Percentiles rank a stretch among this genome's conserved stretches.
These are phyloP conservation scores for Phyllopteryx taeniolatus DNA, from an alignment of 2,113 vertebrate species.

Conservation along the genomic window DNA sequence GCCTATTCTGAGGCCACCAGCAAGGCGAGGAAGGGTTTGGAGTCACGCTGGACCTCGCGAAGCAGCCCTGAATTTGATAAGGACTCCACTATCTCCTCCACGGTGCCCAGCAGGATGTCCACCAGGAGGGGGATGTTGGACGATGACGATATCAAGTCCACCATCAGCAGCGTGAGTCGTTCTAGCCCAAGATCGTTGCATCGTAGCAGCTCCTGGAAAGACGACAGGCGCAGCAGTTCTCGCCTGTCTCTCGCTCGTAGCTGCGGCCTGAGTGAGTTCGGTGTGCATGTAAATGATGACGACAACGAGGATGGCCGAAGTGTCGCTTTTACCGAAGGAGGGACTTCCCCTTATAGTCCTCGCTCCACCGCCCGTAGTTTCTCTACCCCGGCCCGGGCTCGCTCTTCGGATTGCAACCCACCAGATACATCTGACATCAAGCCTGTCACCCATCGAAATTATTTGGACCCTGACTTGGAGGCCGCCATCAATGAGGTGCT, in stretches of 20 bases:
- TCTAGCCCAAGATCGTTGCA: slow-evolving; percentile 76
- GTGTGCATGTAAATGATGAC: slow-evolving; percentile 66
- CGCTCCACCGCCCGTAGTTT: slow-evolving; percentile 80
- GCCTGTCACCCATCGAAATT: slow-evolving; percentile 79
- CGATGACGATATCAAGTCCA: slow-evolving; percentile 78
- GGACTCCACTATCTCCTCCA: slow-evolving; percentile 75
- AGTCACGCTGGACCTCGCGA: slow-evolving; percentile 82
- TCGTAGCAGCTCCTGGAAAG: slow-evolving; percentile 79
- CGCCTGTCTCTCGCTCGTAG: slow-evolving; percentile 79
- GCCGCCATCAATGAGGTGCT: slow-evolving; percentile 94
- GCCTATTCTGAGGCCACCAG: slow-evolving; percentile 80
- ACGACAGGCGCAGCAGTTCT: slow-evolving; percentile 68
- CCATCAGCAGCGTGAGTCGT: slow-evolving; percentile 79
- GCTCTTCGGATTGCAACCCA: slow-evolving; percentile 52
- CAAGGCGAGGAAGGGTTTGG: slow-evolving; percentile 78
- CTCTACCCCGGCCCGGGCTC: slow-evolving; percentile 81
- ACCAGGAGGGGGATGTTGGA: slow-evolving; percentile 72
- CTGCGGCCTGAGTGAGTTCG: slow-evolving; percentile 81
- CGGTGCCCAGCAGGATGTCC: slow-evolving; percentile 80
- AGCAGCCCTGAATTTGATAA: slow-evolving; percentile 79
- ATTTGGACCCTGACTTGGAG: slow-evolving; percentile 92
- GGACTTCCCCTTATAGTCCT: slow-evolving; percentile 75
- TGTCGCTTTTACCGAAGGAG: slow-evolving; percentile 68
- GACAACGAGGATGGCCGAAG: slow-evolving; percentile 70
- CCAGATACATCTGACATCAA: slow-evolving; percentile 57